A percentile compares a stretch with the other conserved stretches of the same genome.
These are phyloP conservation scores for Panorpa germanica DNA, from an alignment of 2,888 invertebrate species.

Conservation along the genomic window DNA sequence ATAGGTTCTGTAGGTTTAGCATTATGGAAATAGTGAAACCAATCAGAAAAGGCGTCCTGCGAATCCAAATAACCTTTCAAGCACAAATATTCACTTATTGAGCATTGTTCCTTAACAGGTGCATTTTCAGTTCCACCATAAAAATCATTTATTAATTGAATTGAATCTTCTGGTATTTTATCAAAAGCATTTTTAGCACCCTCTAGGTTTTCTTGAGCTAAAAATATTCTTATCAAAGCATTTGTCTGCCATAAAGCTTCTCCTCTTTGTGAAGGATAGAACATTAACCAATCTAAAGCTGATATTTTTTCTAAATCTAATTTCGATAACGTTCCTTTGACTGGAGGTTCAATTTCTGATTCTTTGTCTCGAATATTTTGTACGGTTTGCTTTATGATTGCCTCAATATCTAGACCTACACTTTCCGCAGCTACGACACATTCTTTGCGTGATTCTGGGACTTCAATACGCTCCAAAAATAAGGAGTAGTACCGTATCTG, in stretches of 20 bases:
- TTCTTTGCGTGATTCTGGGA: slow-evolving; percentile 39
- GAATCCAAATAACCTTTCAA: slow-evolving; percentile 75
- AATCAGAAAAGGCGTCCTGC: slow-evolving; percentile 72
- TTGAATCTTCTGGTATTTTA: slow-evolving; percentile 47
- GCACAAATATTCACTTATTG: slow-evolving; percentile 68
- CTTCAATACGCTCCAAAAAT: slow-evolving; percentile 45
- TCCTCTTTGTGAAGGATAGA: slow-evolving; percentile 54
- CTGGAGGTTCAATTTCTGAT: slow-evolving; percentile 16
- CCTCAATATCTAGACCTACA: slow-evolving; percentile 65
- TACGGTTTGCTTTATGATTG: slow-evolving; percentile 69
- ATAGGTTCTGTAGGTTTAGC: slow-evolving; percentile 56
- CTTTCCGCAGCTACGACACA: slow-evolving; percentile 51
- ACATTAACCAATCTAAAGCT: slow-evolving; percentile 73
- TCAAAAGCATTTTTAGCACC: slow-evolving; percentile 61
- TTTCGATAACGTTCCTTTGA: slow-evolving; percentile 38
- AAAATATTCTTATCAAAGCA: slow-evolving; percentile 67
- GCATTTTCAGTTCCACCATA: slow-evolving; percentile 25
- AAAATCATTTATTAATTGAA: slow-evolving; percentile 31
- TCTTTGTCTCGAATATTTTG: slow-evolving; percentile 40
- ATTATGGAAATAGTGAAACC: slow-evolving; percentile 70
- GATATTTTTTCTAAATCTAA: slow-evolving; percentile 54
- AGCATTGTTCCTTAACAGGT: slow-evolving; percentile 27
- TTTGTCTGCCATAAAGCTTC: slow-evolving; percentile 81
- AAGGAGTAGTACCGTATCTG: slow-evolving; percentile 42
- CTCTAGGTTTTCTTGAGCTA: slow-evolving; percentile 63